These are phyloP conservation scores for Apotomis turbidana DNA, from an alignment of 2,888 invertebrate species.

Conservation along the genomic window DNA sequence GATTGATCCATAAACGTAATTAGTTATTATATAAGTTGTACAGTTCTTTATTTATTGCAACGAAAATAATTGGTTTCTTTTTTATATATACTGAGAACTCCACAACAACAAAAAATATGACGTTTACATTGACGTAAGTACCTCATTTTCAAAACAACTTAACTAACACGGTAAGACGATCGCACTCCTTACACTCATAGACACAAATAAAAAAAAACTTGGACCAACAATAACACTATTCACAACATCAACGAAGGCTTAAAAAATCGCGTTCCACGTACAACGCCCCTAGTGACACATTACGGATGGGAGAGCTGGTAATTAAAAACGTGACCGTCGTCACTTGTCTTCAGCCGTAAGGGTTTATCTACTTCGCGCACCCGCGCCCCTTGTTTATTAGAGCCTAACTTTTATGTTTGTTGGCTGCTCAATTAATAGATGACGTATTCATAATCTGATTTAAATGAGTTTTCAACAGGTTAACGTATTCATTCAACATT, in stretches of 20 bases:
- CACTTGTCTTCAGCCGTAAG: constrained; percentile 76
- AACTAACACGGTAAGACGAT: too few species aligned
- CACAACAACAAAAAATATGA: too few species aligned
- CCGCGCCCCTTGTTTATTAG: constrained; percentile 73
- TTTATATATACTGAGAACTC: too few species aligned
- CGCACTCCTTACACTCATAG: too few species aligned
- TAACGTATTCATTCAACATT: constrained; percentile 5
- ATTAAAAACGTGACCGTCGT: constrained; percentile 84
- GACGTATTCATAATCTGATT: constrained; percentile 26
- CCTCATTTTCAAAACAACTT: too few species aligned
- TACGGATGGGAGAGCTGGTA: constrained; percentile 74
- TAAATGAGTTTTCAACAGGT: constrained; percentile 16
- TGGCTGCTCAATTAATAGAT: constrained; percentile 38
- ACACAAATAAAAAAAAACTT: too few species aligned
- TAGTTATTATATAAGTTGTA: too few species aligned
- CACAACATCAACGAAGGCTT: constrained; percentile 25
- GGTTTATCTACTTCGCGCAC: constrained; percentile 78
- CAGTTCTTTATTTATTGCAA: too few species aligned
- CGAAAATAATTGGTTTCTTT: too few species aligned
- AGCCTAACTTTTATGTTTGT: constrained; percentile 53
- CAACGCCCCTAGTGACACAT: constrained; percentile 68
- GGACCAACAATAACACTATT: neutral
- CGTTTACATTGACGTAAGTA: too few species aligned
- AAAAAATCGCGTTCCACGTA: constrained; percentile 52
- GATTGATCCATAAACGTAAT: too few species aligned